Conservation (phyloP, 2,113 vertebrate genomes). For the Puma concolor region DNA sequence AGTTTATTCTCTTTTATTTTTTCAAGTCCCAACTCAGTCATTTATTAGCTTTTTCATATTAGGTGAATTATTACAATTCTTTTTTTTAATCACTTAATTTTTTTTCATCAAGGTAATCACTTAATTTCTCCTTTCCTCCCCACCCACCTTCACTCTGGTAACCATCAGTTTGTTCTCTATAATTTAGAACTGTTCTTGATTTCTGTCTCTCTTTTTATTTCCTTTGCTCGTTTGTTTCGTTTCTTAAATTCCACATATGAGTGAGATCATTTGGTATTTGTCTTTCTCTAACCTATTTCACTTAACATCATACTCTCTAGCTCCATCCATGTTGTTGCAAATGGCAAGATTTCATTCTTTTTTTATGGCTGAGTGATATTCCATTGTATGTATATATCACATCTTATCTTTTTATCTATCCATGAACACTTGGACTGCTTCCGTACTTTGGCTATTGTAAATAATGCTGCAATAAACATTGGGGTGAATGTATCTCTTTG, state of each 20-base stretch:
- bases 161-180: neutral
- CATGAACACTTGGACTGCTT: neutral
- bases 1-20: neutral
- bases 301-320: neutral
- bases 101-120: neutral
- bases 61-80: neutral
- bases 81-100: neutral
- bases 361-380: neutral
- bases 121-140: neutral
- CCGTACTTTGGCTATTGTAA: neutral
- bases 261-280: neutral
- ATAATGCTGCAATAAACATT: neutral
- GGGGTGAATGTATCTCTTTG: neutral
- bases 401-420: neutral
- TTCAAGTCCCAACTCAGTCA: neutral
- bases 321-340: neutral
- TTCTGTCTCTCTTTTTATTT: neutral
- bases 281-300: neutral
- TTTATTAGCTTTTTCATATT: neutral
- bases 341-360: neutral
- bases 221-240: neutral
- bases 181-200: neutral
- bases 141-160: neutral
- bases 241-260: neutral
- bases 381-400: neutral